Evolutionary conservation across 2,888 invertebrate genomes (phyloP).

Genomic region (Folsomia candida): DNA sequence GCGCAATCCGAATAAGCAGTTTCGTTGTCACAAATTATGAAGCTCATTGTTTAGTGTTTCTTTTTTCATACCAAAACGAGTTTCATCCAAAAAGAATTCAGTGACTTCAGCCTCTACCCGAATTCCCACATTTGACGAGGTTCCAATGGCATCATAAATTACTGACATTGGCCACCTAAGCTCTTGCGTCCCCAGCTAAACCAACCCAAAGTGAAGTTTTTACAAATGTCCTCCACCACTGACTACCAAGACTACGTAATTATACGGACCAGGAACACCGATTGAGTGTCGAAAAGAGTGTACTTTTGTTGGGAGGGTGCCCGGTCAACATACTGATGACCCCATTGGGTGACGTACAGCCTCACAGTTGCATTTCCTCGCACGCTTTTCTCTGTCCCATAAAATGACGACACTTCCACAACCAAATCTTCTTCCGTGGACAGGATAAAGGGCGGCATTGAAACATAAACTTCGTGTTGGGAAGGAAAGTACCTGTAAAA

Average conservation of each 20-base stretch:
- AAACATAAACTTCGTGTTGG: slow-evolving; percentile 54
- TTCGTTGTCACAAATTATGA: no score
- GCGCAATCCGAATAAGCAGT: neutral
- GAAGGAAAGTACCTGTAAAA: slow-evolving; percentile 55
- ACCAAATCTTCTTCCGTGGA: slow-evolving; percentile 53
- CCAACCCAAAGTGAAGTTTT: no score
- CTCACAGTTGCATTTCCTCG: slow-evolving; percentile 54
- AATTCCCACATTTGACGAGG: slow-evolving; percentile 30
- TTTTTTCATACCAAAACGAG: slow-evolving; percentile 52
- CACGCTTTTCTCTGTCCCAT: slow-evolving; percentile 53
- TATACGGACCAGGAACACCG: slow-evolving; percentile 18
- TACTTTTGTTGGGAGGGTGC: slow-evolving; percentile 9
- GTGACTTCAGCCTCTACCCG: slow-evolving; percentile 54
- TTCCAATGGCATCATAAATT: slow-evolving; percentile 36
- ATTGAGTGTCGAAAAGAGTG: slow-evolving; percentile 9
- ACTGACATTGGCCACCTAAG: slow-evolving; percentile 41
- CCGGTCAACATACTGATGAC: slow-evolving; percentile 11
- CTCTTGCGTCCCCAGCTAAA: slow-evolving; percentile 37
- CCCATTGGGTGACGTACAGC: slow-evolving; percentile 48
- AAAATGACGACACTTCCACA: slow-evolving; percentile 52
- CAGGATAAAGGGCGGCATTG: slow-evolving; percentile 53
- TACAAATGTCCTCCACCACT: neutral
- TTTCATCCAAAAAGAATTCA: slow-evolving; percentile 54
- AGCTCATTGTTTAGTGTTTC: neutral
- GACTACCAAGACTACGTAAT: neutral